A percentile compares a stretch with the other conserved stretches of the same genome.
These are phyloP conservation scores for Pachyseris speciosa DNA, from an alignment of 64 coral and sea anemone species.

Conservation along the genomic window DNA sequence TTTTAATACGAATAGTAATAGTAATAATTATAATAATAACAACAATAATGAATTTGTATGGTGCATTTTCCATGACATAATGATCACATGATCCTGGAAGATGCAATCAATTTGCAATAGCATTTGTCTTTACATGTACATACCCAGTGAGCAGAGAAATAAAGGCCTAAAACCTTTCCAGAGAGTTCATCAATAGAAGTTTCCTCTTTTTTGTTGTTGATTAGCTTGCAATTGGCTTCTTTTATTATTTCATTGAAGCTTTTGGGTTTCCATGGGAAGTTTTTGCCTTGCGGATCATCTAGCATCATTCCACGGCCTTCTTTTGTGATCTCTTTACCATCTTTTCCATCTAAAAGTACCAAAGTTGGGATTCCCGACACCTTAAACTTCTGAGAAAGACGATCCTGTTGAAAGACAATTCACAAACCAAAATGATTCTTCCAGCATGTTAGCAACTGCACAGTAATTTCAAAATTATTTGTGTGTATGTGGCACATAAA, in stretches of 20 bases:
- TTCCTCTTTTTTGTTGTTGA: slow-evolving; percentile 56
- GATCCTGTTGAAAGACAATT: slow-evolving; percentile 41
- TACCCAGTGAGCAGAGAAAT: slow-evolving; percentile 99
- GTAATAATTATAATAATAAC: too few relatives aligned
- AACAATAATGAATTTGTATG: too few relatives aligned
- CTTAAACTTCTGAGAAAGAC: slow-evolving; percentile 89
- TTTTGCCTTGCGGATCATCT: slow-evolving; percentile 66
- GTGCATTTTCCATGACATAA: too few relatives aligned
- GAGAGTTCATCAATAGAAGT: slow-evolving; percentile 51
- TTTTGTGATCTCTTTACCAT: slow-evolving; percentile 82
- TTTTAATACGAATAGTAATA: too few relatives aligned
- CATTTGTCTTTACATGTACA: not conserved
- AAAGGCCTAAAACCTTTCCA: slow-evolving; percentile 89
- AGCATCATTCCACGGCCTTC: slow-evolving; percentile 63
- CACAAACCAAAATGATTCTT: not conserved
- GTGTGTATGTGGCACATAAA: too few relatives aligned
- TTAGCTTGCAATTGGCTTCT: slow-evolving; percentile 63
- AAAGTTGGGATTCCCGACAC: slow-evolving; percentile 94
- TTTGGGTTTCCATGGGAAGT: slow-evolving; percentile 91
- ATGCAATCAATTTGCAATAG: too few relatives aligned
- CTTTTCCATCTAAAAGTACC: slow-evolving; percentile 89
- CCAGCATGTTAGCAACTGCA: not conserved
- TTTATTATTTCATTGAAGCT: slow-evolving; percentile 66
- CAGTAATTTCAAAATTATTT: too few relatives aligned
- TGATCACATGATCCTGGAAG: too few relatives aligned